Evolutionary conservation across 1,140 invertebrate species (phyloP), one percentile per base, ranked within the genome.

Genomic region (Saxidomus purpurata): DNA sequence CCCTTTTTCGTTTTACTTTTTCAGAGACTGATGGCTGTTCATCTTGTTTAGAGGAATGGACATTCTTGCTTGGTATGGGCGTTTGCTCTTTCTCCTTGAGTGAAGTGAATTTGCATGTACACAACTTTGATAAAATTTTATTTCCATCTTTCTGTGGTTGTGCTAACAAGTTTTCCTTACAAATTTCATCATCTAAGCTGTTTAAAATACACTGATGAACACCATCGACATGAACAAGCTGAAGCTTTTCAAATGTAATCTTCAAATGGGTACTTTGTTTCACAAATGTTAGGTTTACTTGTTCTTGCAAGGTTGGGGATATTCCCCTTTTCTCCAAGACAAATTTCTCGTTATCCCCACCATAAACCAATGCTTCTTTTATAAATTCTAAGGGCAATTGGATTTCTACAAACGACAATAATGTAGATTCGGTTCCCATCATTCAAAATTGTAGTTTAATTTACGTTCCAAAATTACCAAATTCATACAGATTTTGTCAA

Each of bases 1-100:
- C 84, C 52, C 84, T 40, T 47, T 87, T 87, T 22, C 52, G 69
- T n/a, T 87, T 87, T 22, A 81, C 61, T 52, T 17, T 47, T 69
- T 43, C 43, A 43, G 43, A 15, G 15, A 43, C 43, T 43, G 6
- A 43, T 43, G 43, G 15, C 4, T 6, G 59, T 61, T 8, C 6
- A 9, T 22, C 28, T 22, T 61, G 19, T 61, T 6, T n/a, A n/a
- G 59, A 6, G n/a, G n/a, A n/a, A n/a, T n/a, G n/a, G 4, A 9
- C 19, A n/a, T 22, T 22, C 22, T 28, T 61, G 6, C 22, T 22
- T 61, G 6, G 6, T 61, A n/a, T 6, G 59, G 19, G 4, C 28
- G 6, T 61, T n/a, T 61, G 19, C 28, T 28, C 22, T 28, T 61
- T n/a, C 59, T 9, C 6, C 28, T 6, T 61, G 28, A 6, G 22